Percentiles rank a stretch among this genome's conserved stretches.
phyloP scores from a whole-genome alignment of 2,888 invertebrate species.

The Trachelus iudaicus region DNA sequence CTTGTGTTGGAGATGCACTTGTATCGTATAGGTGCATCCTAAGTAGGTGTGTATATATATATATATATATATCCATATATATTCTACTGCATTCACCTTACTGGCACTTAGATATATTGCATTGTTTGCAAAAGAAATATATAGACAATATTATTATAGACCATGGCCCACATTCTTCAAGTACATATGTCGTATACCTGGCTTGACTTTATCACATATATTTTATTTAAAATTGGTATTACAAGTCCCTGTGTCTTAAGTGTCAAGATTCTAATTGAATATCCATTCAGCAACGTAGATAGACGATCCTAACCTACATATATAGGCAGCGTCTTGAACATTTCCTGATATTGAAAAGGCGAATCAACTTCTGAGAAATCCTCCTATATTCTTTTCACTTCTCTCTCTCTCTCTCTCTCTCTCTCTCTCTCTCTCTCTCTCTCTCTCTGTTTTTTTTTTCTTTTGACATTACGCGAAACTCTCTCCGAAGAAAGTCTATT shows the following conservation, averaged over 20 bases:
- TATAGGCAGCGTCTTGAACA: not conserved
- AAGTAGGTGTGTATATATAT: no score
- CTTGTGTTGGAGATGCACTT: not conserved
- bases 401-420: conserved; percentile 11
- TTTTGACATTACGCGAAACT: not conserved
- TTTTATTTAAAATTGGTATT: not conserved
- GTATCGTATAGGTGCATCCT: not conserved
- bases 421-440: conserved; percentile 13
- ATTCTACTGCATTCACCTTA: not conserved
- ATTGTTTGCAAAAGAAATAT: not conserved
- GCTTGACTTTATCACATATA: not conserved
- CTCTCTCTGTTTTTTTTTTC: conserved; percentile 13
- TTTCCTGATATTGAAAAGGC: not conserved
- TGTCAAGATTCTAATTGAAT: not conserved
- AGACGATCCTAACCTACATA: not conserved
- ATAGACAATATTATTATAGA: not conserved
- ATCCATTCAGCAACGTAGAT: not conserved
- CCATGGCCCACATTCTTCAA: not conserved
- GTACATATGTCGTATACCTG: not conserved
- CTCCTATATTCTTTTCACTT: conserved; percentile 12
- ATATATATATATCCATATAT: no score
- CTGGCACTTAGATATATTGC: not conserved
- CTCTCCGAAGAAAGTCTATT: conserved; percentile 3
- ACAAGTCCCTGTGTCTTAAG: not conserved
- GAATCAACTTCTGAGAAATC: not conserved